Percentiles rank a stretch among this genome's conserved stretches.
Conservation (phyloP, 1,140 invertebrate genomes). For the Drosophila leontia region DNA sequence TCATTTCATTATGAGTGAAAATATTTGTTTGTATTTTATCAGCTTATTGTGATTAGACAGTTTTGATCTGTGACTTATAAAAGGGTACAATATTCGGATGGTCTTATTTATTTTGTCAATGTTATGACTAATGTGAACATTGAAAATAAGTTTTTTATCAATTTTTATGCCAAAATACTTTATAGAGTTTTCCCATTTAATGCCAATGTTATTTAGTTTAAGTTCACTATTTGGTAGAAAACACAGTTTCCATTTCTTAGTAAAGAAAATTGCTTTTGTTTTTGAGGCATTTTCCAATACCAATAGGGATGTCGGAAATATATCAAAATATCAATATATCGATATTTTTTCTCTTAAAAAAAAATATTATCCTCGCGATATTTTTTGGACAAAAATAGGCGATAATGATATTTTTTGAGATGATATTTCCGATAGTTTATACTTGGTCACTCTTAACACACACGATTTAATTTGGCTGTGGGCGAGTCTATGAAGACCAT, state of each 20-base stretch:
- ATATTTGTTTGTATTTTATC: not conserved
- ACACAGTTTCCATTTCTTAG: not conserved
- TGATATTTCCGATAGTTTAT: too few species aligned
- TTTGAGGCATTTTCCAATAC: too few species aligned
- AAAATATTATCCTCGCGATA: too few species aligned
- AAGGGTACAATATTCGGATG: constrained; percentile 3
- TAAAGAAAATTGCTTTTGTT: not conserved
- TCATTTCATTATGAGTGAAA: not conserved
- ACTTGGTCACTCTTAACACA: too few species aligned
- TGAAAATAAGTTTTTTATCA: too few species aligned
- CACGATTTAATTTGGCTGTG: not conserved
- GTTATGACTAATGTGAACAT: too few species aligned
- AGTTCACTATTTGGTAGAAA: not conserved
- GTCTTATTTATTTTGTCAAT: constrained; percentile 10
- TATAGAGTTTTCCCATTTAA: not conserved
- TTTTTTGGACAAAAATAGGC: too few species aligned
- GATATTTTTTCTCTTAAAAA: too few species aligned
- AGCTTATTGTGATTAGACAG: not conserved
- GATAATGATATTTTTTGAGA: too few species aligned
- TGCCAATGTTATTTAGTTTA: not conserved
- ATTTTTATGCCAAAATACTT: too few species aligned
- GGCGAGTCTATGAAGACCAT: not conserved
- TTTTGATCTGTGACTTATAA: not conserved
- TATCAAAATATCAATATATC: too few species aligned
- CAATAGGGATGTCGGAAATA: too few species aligned